These are phyloP conservation scores for Incurvaria masculella DNA, from an alignment of 2,888 invertebrate species.

Conservation along the genomic window DNA sequence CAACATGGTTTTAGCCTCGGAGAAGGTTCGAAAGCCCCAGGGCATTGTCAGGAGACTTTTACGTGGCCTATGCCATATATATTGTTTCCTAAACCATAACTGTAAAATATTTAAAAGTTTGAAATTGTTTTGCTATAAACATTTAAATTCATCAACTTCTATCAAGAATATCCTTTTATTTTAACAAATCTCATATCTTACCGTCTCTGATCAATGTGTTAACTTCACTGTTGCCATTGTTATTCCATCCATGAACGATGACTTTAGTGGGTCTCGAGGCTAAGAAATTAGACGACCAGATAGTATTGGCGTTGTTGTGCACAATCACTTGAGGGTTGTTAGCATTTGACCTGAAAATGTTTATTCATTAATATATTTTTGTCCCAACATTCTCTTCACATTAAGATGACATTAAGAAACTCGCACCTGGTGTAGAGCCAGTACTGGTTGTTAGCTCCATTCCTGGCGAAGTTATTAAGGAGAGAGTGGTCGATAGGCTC, in stretches of 20 bases:
- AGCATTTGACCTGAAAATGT: too few species aligned
- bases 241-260: conserved; percentile 38
- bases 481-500: conserved; percentile 22
- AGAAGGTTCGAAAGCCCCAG: too few species aligned
- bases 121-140: too few species aligned
- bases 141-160: too few species aligned
- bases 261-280: conserved; percentile 24
- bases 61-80: too few species aligned
- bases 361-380: too few species aligned
- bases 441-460: conserved; percentile 34
- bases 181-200: too few species aligned
- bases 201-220: conserved; percentile 27
- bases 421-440: conserved; percentile 29
- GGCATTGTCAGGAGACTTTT: too few species aligned
- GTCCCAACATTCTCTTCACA: not conserved
- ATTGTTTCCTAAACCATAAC: too few species aligned
- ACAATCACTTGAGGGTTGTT: conserved; percentile 26
- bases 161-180: too few species aligned
- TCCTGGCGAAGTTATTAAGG: conserved; percentile 21
- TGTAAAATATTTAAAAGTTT: too few species aligned
- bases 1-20: too few species aligned
- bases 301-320: conserved; percentile 26
- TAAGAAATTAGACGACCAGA: conserved; percentile 28
- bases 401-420: not conserved
- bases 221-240: conserved; percentile 25